These are phyloP conservation scores for Spicauda simplicius DNA, from an alignment of 2,888 invertebrate genomes.

Conservation along the genomic window DNA sequence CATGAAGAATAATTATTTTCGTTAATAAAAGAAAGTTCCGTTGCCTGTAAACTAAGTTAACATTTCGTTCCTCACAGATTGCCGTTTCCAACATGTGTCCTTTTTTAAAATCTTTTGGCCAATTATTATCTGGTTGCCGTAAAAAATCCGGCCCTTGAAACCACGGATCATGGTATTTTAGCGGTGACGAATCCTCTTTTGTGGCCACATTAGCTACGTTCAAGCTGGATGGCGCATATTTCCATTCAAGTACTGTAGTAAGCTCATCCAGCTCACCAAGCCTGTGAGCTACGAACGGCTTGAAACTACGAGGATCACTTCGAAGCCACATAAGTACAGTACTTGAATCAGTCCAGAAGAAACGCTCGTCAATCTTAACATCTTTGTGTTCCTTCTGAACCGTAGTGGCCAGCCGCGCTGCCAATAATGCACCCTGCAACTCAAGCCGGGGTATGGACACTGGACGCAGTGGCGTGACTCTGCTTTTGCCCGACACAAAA, in stretches of 20 bases:
- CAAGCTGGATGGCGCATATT: constrained; percentile 24
- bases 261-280: constrained; percentile 33
- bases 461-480: constrained; percentile 40
- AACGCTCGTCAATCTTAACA: constrained; percentile 12
- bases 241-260: constrained; percentile 24
- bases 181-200: too few species aligned
- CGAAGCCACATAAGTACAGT: too few species aligned
- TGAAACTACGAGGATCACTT: constrained; percentile 27
- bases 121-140: too few species aligned
- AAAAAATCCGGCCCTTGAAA: too few species aligned
- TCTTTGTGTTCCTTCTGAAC: constrained; percentile 20
- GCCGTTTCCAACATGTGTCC: too few species aligned
- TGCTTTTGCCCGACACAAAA: constrained; percentile 40
- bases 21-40: too few species aligned
- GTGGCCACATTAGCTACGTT: too few species aligned
- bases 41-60: too few species aligned
- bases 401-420: constrained; percentile 16
- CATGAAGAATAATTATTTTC: too few species aligned
- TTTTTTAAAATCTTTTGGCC: too few species aligned
- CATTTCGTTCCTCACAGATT: too few species aligned
- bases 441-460: constrained; percentile 32
- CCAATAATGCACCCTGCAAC: constrained; percentile 25
- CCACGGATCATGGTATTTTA: too few species aligned
- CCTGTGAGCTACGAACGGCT: constrained; percentile 31
- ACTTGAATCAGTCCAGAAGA: constrained; percentile 35